Evolutionary conservation across 1,140 invertebrate species (phyloP), one percentile per base, ranked within the genome.

Genomic region (Brachionus plicatilis): DNA sequence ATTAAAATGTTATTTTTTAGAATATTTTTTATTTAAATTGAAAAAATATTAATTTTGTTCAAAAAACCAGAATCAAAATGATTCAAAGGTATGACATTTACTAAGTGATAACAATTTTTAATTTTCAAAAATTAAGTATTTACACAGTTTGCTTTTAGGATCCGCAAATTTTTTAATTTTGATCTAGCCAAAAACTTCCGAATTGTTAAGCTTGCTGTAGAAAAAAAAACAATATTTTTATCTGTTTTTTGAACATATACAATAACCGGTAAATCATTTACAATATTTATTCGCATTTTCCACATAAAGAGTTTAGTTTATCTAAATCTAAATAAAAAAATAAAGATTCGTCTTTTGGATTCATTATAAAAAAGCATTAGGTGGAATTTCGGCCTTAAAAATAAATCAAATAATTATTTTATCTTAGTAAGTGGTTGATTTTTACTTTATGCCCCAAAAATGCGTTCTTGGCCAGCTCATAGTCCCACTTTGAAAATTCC

Each of bases 241-340:
- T 68, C 27, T 33, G 3, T 68, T 29, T 68, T 68, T 68, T 41
- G 3, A 43, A 45, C 29, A 56, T 56, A 24, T 65, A 65, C 47
- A 80, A 41, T n/a, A 80, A 80, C 24, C 47, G 50, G 76, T 29
- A 80, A 56, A 80, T 27, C 76, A 65, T 65, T 60, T 56, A 80
- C 76, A 56, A 50, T 27, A 80, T 33, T 17, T 41, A 33, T 47
- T 47, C 24, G 17, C 5, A 1, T 9, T 9, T 41, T 72, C 8
- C 17, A 33, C n/a, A 47, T 27, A 20, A 60, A 20, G n/a, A 60
- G 17, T 20, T 60, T 9, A 24, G 20, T 8, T 47, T 11, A 3
- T 72, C 24, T 33, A 17, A 8, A 47, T 20, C 9, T 72, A 72
- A 41, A 27, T 17, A 27, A 41, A 41, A 47, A 41, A 72, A 70